Evolutionary conservation across 2,113 vertebrate genomes (phyloP), one percentile per base, ranked within the genome.

Genomic region (Pteronura brasiliensis): DNA sequence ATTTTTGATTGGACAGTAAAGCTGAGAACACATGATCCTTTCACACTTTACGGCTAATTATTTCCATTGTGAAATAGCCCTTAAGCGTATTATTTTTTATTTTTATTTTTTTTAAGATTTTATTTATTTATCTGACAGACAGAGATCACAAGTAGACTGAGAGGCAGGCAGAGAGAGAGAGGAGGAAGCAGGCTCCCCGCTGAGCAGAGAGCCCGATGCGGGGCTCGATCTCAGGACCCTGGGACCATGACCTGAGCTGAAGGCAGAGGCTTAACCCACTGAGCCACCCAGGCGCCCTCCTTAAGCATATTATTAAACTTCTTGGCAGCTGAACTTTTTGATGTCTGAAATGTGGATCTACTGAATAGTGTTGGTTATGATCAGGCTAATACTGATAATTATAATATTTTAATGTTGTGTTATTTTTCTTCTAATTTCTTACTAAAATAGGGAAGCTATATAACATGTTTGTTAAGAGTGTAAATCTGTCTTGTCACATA

Each of bases 381-480:
- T 80, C 57, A 95, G 18, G 52, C 34, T 42, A 77, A 47, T 89
- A 47, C 27, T 25, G 69, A 39, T 72, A 72, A 72, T 90, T 61
- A 81, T 14, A 47, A 71, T 74, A 93, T 55, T 92, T 71, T 63
- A 25, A 55, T 65, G 36, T 61, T 74, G 47, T 57, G 29, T 18
- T 95, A 82, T 88, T 95, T 86, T 92, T 77, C 59, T 77, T 91
- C 81, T 83, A 96, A 92, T 86, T 91, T 82, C 13, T 93, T 72
- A 29, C 72, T 63, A 63, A 90, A 87, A 87, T n/a, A 83, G 39
- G 57, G 85, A 89, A 93, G 47, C 36, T 39, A 11, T 82, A 44
- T 52, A 72, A 72, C 27, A 42, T 42, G 63, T 82, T 42, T 52
- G 63, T 82, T 91, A 82, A 77, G 47, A 89, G 77, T 15, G 39